Base-by-base conservation (phyloP, 2,888 invertebrate genomes). In the Eubasilissa splendida region DNA sequence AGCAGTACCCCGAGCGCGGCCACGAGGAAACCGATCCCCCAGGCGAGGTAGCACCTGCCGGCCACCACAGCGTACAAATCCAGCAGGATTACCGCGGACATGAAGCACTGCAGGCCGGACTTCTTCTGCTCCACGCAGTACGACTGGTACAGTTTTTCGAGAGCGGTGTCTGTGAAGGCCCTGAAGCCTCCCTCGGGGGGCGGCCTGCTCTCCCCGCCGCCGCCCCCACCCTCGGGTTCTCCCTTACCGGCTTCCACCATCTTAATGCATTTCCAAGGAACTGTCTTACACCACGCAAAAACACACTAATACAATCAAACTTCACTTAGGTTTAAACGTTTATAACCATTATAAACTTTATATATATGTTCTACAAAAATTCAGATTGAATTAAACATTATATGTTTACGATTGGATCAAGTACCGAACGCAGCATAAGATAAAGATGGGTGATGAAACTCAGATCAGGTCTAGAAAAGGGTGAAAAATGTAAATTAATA, bases 121-220 rank as follows among this genome's bases (percentile, higher is more conserved):
- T 94, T 91, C 85, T 94, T 93, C 86, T 95, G 95, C 85, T 94
- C 93, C 68, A 93, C 90, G 85, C 93, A 93, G 87, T 95, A 95
- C 83, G 92, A 93, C 84, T 93, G 93, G 86, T 95, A 95, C 5
- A 95, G 90, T 85, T 91, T 91, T 86, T 95, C 94, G 84, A 95
- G 89, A 75, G 93, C 92, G 9, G 91, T 89, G 85, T 93, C 93
- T 56, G 92, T 89, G 86, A 93, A 93, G 66, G 91, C 90, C 76
- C 90, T 87, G 83, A 88, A 80, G 3, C 77, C 80, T 53, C 65
- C 59, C 63, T 76, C 70, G 4, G 53, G 63, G 0, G 59, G 53
- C 0, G 56, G 56, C 11, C 71, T 89, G 85, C 93, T 93, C 56
- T 92, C 89, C 86, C 93, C 93, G 68, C 91, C 90, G 85, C 93